These are phyloP conservation scores for Criorhina ranunculi DNA, from an alignment of 2,888 invertebrate species.

Conservation along the genomic window DNA sequence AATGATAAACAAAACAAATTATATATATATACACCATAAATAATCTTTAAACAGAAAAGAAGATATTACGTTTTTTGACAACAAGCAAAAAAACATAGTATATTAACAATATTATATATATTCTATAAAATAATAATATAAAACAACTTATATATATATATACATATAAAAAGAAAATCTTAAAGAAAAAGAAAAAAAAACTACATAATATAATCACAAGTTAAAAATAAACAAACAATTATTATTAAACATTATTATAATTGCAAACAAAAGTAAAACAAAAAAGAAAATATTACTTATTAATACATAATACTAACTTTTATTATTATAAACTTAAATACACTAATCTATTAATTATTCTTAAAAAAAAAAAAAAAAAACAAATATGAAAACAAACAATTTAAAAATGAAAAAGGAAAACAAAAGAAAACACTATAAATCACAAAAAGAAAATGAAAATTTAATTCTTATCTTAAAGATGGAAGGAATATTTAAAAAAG, in stretches of 20 bases:
- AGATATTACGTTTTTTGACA: conserved; percentile 48
- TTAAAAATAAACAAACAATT: conserved; percentile 54
- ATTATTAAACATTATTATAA: conserved; percentile 54
- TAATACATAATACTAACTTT: conserved; percentile 72
- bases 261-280: conserved; percentile 37
- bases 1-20: conserved; percentile 40
- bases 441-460: conserved; percentile 12
- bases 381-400: conserved; percentile 52
- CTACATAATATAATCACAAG: conserved; percentile 51
- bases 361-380: conserved; percentile 43
- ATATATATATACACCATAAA: conserved; percentile 66
- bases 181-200: conserved; percentile 29
- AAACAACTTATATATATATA: conserved; percentile 46
- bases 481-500: conserved; percentile 22
- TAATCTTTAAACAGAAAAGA: conserved; percentile 51
- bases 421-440: background rate
- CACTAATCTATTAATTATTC: conserved; percentile 65
- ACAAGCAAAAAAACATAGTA: conserved; percentile 52
- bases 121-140: conserved; percentile 60
- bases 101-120: conserved; percentile 72
- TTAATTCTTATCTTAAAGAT: conserved; percentile 37
- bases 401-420: conserved; percentile 33
- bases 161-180: conserved; percentile 14
- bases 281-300: conserved; percentile 58
- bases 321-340: conserved; percentile 70